phyloP scores from a whole-genome alignment of 2,113 vertebrate species.

The Glareola pratincola region DNA sequence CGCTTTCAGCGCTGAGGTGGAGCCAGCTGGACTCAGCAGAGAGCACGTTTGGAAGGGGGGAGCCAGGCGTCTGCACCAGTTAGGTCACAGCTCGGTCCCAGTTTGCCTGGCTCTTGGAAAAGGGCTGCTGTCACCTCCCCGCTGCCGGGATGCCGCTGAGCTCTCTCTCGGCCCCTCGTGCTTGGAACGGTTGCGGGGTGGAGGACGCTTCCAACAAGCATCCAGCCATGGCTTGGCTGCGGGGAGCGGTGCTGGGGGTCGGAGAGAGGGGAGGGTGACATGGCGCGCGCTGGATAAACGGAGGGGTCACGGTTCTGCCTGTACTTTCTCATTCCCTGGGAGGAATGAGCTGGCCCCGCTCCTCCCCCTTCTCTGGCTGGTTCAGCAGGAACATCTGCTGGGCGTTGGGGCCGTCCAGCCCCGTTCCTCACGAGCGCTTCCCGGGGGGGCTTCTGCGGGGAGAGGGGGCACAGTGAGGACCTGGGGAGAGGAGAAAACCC shows the following conservation, averaged over 20 bases:
- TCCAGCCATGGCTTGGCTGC: accelerated
- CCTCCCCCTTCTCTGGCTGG: neutral
- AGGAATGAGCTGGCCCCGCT: neutral
- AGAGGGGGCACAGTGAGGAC: neutral
- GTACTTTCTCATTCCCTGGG: neutral
- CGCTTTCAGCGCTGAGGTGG: neutral
- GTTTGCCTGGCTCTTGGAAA: neutral
- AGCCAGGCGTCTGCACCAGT: neutral
- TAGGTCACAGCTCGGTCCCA: neutral
- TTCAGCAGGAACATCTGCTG: neutral
- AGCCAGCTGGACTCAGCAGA: neutral
- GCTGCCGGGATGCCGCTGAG: neutral
- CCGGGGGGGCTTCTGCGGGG: neutral
- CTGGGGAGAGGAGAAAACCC: neutral
- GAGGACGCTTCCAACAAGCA: neutral
- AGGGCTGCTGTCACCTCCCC: neutral
- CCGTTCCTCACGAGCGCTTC: neutral
- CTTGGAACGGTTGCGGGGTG: neutral
- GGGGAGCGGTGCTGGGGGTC: neutral
- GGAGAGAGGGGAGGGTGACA: neutral
- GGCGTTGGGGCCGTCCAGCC: neutral
- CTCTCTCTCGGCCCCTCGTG: neutral
- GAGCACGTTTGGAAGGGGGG: neutral
- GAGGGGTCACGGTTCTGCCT: neutral
- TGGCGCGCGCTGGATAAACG: accelerated